A percentile compares a stretch with the other conserved stretches of the same genome.
Evolutionary conservation across 1,140 invertebrate species (phyloP).

Genomic region (Gonatopus flavifemur): DNA sequence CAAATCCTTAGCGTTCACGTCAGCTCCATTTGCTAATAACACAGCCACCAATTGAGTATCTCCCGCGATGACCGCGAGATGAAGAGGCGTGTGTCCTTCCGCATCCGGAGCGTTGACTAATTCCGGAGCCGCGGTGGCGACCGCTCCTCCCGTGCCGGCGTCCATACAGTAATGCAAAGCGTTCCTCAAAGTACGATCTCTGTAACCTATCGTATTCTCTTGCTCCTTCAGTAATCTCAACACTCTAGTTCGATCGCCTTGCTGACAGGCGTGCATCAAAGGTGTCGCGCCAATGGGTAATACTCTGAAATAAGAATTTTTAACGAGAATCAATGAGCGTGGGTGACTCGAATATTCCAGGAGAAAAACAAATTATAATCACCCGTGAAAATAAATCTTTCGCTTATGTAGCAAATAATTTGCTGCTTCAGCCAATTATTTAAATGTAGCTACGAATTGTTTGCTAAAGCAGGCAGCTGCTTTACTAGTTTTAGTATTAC

Average conservation of each 20-base stretch:
- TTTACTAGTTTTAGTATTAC: too few relatives aligned
- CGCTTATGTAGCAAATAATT: too few relatives aligned
- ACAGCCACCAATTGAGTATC: conserved; percentile 81
- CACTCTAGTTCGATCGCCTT: conserved; percentile 65
- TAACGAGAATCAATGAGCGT: too few relatives aligned
- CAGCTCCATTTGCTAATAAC: conserved; percentile 78
- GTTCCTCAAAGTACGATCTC: conserved; percentile 82
- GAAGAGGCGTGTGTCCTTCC: conserved; percentile 91
- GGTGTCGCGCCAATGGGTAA: conserved; percentile 65
- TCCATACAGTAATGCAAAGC: conserved; percentile 91
- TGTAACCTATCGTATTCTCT: conserved; percentile 55
- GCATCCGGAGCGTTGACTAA: conserved; percentile 82
- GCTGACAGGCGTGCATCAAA: conserved; percentile 89
- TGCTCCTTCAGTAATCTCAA: conserved; percentile 59
- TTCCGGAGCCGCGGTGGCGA: conserved; percentile 75
- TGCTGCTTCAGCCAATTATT: too few relatives aligned
- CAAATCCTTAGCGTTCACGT: conserved; percentile 86
- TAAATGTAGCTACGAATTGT: too few relatives aligned
- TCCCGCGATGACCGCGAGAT: conserved; percentile 90
- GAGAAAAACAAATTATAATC: too few relatives aligned
- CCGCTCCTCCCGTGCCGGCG: conserved; percentile 70
- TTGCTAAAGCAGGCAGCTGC: too few relatives aligned
- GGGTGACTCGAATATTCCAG: too few relatives aligned
- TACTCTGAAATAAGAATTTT: conserved; percentile 35
- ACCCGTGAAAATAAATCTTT: too few relatives aligned